Percentiles rank a stretch among this genome's conserved stretches.
Evolutionary conservation across 2,113 vertebrate species (phyloP).

Genomic region (Capra hircus): DNA sequence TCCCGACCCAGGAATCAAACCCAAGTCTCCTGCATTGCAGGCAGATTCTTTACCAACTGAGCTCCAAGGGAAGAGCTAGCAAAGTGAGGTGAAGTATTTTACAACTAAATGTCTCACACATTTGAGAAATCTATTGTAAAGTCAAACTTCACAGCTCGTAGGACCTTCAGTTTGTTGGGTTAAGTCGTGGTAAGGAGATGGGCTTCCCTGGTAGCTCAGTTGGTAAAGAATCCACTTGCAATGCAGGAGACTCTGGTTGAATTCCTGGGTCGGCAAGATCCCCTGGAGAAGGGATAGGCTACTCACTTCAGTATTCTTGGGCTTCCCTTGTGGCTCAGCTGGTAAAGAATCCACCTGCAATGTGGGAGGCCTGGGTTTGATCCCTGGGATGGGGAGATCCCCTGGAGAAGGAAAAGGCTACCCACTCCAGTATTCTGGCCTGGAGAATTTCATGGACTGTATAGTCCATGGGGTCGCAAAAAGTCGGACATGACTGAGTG

Average conservation of each 20-base stretch:
- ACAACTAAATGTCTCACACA: background rate
- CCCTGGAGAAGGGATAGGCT: background rate
- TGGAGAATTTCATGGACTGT: background rate
- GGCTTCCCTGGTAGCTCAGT: background rate
- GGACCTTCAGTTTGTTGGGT: background rate
- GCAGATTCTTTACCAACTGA: background rate
- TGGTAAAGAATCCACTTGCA: background rate
- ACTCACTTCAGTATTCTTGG: background rate
- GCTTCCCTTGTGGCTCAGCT: background rate
- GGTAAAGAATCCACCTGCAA: no score
- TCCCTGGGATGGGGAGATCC: background rate
- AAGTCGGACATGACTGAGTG: accelerated
- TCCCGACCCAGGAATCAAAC: background rate
- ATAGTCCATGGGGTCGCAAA: background rate
- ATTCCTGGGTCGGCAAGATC: background rate
- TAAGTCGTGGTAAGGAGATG: background rate
- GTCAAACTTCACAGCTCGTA: background rate
- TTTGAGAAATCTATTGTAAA: background rate
- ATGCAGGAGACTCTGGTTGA: background rate
- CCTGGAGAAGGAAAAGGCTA: background rate
- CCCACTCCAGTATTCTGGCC: background rate
- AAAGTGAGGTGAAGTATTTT: background rate
- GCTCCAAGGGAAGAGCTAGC: background rate
- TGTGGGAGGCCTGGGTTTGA: no score
- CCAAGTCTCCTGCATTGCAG: background rate